phyloP scores from a whole-genome alignment of 1,140 invertebrate genomes.

The Gryllus bimaculatus region DNA sequence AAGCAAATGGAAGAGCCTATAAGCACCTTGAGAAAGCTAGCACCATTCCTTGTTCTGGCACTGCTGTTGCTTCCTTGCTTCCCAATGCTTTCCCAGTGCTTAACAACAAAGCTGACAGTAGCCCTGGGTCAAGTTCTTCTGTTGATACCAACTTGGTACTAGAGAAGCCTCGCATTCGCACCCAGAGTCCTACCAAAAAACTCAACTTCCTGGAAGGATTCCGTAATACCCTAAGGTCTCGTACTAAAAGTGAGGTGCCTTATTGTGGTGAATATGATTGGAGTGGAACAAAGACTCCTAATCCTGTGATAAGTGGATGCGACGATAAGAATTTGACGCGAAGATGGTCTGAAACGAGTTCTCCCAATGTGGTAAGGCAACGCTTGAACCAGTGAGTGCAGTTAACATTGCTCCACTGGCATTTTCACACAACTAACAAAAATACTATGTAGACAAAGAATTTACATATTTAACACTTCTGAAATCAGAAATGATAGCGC shows the following conservation, averaged over 20 bases:
- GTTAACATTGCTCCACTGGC: background rate
- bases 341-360: constrained; percentile 27
- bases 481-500: too few relatives aligned
- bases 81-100: constrained; percentile 9
- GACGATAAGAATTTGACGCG: constrained; percentile 21
- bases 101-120: background rate
- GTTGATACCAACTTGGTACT: background rate
- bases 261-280: constrained; percentile 12
- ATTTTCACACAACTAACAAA: background rate
- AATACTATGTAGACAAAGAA: background rate
- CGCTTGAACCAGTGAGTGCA: background rate
- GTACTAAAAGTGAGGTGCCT: constrained; percentile 28
- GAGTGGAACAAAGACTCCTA: constrained; percentile 11
- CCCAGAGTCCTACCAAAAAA: constrained; percentile 44
- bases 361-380: constrained; percentile 22
- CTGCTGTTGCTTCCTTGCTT: background rate
- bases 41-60: constrained; percentile 14
- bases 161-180: constrained; percentile 23
- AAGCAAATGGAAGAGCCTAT: constrained; percentile 3
- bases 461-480: too few relatives aligned
- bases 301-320: constrained; percentile 7
- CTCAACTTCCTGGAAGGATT: constrained; percentile 48
- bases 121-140: background rate
- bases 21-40: constrained; percentile 14
- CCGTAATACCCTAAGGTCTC: constrained; percentile 43